Conservation (phyloP, 2,113 vertebrate genomes). For the Pitta sordida region DNA sequence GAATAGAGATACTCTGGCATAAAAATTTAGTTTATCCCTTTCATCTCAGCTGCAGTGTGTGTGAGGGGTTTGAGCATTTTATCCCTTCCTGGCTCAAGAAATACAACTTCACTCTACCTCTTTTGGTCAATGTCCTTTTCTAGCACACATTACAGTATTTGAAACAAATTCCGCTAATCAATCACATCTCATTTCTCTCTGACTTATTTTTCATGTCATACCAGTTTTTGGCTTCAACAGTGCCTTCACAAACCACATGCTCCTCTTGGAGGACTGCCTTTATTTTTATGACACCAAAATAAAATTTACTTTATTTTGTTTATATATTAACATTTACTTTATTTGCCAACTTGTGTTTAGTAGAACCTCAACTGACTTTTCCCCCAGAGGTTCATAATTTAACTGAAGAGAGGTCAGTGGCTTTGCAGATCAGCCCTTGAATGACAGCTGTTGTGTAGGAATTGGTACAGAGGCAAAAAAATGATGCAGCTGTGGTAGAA, state of each 20-base stretch:
- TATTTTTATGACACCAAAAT: not conserved
- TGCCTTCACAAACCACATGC: not conserved
- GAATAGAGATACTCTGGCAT: not conserved
- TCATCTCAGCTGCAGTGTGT: not conserved
- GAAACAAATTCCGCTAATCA: not conserved
- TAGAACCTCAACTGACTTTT: not conserved
- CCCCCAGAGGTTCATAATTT: not conserved
- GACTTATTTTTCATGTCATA: not conserved
- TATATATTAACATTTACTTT: not conserved
- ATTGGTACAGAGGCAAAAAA: not conserved
- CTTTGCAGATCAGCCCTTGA: not conserved
- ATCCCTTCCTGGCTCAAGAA: not conserved
- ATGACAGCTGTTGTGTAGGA: accelerated
- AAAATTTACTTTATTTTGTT: not conserved
- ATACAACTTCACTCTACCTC: not conserved
- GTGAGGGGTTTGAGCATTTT: not conserved
- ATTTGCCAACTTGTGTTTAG: not conserved
- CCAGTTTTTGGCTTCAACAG: not conserved
- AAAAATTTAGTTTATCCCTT: not conserved
- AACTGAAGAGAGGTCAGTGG: not conserved
- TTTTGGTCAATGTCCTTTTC: not conserved
- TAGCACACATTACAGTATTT: not conserved
- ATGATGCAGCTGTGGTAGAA: not conserved
- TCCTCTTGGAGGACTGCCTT: not conserved
- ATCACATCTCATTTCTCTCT: not conserved